A percentile compares a stretch with the other conserved stretches of the same genome.
Conservation (phyloP, 1,140 invertebrate species). For the Lethrus apterus region DNA sequence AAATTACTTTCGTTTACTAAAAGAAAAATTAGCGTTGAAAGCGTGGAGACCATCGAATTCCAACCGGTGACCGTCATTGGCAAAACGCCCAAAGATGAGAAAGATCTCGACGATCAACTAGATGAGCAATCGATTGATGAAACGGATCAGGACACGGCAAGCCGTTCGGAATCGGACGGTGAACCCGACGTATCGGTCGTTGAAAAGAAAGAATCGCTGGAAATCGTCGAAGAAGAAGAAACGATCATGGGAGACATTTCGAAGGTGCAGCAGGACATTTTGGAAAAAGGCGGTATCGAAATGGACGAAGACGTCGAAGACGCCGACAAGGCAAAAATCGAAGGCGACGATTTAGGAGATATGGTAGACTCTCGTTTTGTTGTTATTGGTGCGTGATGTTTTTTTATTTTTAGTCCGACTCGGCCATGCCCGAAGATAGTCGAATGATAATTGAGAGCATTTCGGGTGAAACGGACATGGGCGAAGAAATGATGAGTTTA, state of each 20-base stretch:
- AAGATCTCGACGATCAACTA: background rate
- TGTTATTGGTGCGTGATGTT: too few species aligned
- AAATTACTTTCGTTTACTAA: background rate
- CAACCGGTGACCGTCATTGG: background rate
- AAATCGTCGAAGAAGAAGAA: slow-evolving; percentile 22
- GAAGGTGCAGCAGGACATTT: slow-evolving; percentile 5
- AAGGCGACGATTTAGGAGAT: slow-evolving; percentile 10
- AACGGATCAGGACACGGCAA: background rate
- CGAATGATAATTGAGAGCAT: too few species aligned
- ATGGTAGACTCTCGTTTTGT: too few species aligned
- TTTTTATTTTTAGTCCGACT: too few species aligned
- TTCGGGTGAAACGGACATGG: too few species aligned
- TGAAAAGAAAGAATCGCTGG: background rate
- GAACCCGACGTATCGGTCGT: slow-evolving; percentile 1
- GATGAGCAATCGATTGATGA: background rate
- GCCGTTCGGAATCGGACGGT: background rate
- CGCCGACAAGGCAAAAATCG: slow-evolving; percentile 1
- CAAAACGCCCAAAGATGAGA: background rate
- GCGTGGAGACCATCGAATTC: background rate
- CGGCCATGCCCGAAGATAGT: too few species aligned
- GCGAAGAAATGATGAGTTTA: too few species aligned
- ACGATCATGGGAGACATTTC: background rate
- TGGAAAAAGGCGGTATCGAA: slow-evolving; percentile 4
- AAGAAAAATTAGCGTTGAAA: background rate
- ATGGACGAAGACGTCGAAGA: too few species aligned